A percentile compares a stretch with the other conserved stretches of the same genome.
phyloP scores from a whole-genome alignment of 1,140 invertebrate genomes.

The Sycophila sp. region DNA sequence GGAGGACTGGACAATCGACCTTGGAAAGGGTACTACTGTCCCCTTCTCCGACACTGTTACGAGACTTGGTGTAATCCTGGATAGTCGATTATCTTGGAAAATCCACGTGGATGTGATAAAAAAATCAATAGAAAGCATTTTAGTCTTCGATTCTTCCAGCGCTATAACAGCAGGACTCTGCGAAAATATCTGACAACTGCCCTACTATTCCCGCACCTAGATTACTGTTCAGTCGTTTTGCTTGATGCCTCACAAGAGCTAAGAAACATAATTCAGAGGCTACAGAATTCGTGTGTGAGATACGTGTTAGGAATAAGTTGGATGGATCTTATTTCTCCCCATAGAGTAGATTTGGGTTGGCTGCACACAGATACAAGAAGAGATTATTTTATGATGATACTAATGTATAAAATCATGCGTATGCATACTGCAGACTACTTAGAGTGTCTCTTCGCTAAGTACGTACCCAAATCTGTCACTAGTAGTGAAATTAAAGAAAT shows the following conservation, averaged over 20 bases:
- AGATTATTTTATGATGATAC: background rate
- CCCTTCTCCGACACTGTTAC: too few relatives aligned
- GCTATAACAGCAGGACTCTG: too few relatives aligned
- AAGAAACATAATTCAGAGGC: background rate
- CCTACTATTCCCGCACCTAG: background rate
- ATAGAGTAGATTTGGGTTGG: background rate
- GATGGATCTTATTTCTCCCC: background rate
- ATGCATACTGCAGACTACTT: background rate
- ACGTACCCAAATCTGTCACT: background rate
- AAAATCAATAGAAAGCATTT: too few relatives aligned
- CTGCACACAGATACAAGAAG: background rate
- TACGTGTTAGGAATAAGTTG: background rate
- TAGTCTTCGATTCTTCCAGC: too few relatives aligned
- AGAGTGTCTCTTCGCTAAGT: background rate
- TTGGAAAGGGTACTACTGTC: too few relatives aligned
- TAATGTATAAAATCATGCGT: background rate
- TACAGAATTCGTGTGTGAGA: background rate
- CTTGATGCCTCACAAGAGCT: background rate
- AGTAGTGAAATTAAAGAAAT: background rate
- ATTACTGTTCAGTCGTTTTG: background rate
- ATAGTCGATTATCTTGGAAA: too few relatives aligned
- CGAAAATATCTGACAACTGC: too few relatives aligned
- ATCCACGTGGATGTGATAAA: too few relatives aligned
- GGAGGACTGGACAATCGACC: too few relatives aligned
- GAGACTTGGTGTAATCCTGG: too few relatives aligned